Evolutionary conservation across 2,797 vertebrate genomes (phyloP).

Genomic region (Danio tinwini): DNA sequence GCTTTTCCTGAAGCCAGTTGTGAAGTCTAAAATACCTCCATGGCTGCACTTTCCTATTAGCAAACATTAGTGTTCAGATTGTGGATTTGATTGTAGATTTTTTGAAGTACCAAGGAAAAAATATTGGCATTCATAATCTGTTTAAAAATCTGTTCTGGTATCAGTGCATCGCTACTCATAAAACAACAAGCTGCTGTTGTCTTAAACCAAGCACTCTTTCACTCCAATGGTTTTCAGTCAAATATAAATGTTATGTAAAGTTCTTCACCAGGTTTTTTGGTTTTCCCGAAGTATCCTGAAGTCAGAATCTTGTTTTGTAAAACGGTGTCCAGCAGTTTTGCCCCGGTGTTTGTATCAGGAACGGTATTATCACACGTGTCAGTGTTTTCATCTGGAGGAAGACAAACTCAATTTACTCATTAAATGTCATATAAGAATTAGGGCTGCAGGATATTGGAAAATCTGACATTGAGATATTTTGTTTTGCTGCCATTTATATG

Average conservation of each 20-base stretch:
- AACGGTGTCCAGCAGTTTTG: background rate
- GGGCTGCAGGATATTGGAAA: no score
- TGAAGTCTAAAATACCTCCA: background rate
- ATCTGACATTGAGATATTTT: no score
- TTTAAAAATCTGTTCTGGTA: no score
- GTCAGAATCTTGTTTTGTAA: background rate
- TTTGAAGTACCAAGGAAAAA: no score
- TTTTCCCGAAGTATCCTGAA: background rate
- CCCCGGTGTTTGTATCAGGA: background rate
- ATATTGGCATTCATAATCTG: no score
- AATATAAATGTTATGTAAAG: background rate
- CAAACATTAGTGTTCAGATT: background rate
- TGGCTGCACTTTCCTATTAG: conserved; percentile 1
- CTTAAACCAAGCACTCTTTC: no score
- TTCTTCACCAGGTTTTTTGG: background rate
- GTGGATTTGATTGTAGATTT: background rate
- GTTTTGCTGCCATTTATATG: no score
- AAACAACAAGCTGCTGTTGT: no score
- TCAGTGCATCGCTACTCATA: no score
- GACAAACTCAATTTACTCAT: no score
- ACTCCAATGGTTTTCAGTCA: background rate
- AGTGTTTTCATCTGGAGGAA: background rate
- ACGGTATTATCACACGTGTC: background rate
- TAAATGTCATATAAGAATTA: no score
- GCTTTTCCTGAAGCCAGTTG: background rate